Percentiles rank a stretch among this genome's conserved stretches.
Evolutionary conservation across 2,888 invertebrate genomes (phyloP).

Genomic region (Bellardia pandia): DNA sequence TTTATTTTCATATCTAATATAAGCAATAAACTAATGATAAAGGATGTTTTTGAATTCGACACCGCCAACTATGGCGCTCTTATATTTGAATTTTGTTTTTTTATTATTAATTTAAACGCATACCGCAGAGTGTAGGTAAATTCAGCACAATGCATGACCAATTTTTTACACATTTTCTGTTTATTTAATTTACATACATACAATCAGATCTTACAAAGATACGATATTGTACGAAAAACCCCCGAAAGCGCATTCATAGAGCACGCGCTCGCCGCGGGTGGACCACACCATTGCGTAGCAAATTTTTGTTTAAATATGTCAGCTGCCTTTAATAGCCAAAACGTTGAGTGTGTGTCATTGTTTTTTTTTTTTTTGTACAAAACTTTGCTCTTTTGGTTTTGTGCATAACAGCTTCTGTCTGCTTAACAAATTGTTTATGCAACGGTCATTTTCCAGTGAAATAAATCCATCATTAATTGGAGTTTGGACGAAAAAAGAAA

Average conservation of each 20-base stretch:
- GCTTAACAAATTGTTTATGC: conserved; percentile 46
- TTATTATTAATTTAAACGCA: conserved; percentile 1
- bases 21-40: neutral
- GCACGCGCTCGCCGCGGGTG: conserved; percentile 64
- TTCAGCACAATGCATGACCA: conserved; percentile 68
- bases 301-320: conserved; percentile 46
- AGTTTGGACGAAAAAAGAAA: neutral
- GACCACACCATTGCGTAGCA: conserved; percentile 48
- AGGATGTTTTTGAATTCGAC: conserved; percentile 1
- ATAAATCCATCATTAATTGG: conserved; percentile 59
- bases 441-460: conserved; percentile 56
- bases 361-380: neutral
- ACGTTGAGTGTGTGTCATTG: too few relatives aligned
- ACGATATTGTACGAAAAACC: neutral
- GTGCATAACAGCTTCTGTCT: neutral
- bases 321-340: conserved; percentile 50
- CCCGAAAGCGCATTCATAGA: conserved; percentile 34
- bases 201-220: conserved; percentile 52
- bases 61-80: neutral
- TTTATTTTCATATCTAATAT: too few relatives aligned
- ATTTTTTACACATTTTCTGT: conserved; percentile 26
- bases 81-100: neutral
- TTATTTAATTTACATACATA: conserved; percentile 58
- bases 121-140: conserved; percentile 28
- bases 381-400: neutral